Conservation (phyloP, 2,113 vertebrate species). For the Monarcha castaneiventris region DNA sequence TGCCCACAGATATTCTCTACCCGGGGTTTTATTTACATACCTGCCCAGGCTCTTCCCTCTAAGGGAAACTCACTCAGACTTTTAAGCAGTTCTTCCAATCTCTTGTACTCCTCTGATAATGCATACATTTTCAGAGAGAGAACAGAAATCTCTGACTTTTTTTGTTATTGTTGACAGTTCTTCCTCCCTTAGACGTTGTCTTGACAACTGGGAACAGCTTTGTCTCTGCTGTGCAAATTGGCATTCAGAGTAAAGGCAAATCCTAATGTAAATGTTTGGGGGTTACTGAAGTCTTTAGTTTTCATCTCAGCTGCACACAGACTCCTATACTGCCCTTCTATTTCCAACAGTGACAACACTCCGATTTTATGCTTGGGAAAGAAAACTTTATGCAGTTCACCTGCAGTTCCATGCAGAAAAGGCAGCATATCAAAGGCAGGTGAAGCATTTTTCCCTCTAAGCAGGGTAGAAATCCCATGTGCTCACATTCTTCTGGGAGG, state of each 20-base stretch:
- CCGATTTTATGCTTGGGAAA: background rate
- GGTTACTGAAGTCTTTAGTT: background rate
- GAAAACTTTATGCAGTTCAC: background rate
- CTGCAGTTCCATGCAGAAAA: background rate
- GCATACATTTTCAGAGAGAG: background rate
- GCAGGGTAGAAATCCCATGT: background rate
- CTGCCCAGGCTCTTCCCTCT: background rate
- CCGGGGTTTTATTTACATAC: background rate
- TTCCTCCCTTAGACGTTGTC: background rate
- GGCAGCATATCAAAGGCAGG: background rate
- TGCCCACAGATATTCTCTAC: background rate
- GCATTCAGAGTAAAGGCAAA: background rate
- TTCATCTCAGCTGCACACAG: background rate
- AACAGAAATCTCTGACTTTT: background rate
- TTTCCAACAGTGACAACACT: background rate
- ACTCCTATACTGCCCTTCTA: background rate
- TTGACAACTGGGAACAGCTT: constrained; percentile 1
- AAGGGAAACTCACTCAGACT: background rate
- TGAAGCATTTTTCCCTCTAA: background rate
- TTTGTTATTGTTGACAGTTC: background rate
- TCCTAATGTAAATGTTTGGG: background rate
- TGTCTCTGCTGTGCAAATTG: background rate
- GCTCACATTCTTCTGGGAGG: background rate
- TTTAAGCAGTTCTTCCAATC: background rate
- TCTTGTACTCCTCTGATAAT: background rate